These are phyloP conservation scores for Myiagra hebetior DNA, from an alignment of 2,113 vertebrate species.

Conservation along the genomic window DNA sequence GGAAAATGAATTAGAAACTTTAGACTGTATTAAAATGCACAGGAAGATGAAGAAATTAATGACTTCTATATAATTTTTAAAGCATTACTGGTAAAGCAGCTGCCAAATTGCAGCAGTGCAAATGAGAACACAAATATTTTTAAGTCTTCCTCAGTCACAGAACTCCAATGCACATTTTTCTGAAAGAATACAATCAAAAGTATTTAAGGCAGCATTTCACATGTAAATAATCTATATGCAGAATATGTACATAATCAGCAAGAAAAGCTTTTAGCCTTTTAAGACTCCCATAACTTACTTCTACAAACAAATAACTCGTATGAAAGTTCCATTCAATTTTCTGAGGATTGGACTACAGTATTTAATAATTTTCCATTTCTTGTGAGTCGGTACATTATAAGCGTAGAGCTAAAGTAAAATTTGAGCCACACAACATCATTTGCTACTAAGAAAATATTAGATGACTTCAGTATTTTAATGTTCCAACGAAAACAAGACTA, in stretches of 20 bases:
- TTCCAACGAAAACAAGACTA: constrained; percentile 9
- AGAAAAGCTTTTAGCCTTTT: constrained; percentile 3
- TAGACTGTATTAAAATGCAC: constrained; percentile 45
- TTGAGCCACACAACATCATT: neutral
- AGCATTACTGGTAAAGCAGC: neutral
- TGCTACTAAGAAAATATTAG: neutral
- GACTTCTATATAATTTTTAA: constrained; percentile 40
- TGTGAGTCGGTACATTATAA: neutral
- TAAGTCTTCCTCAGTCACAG: neutral
- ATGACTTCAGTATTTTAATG: constrained; percentile 22
- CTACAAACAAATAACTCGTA: neutral
- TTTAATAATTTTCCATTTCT: constrained; percentile 36
- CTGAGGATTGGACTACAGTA: neutral
- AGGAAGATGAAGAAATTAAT: constrained; percentile 44
- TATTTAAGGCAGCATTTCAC: neutral
- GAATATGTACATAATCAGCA: neutral
- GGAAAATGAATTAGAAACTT: constrained; percentile 46
- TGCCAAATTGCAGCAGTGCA: constrained; percentile 10
- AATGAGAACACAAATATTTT: constrained; percentile 48
- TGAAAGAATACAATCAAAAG: neutral
- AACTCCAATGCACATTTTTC: constrained; percentile 8
- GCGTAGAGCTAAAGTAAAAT: neutral
- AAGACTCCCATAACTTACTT: neutral
- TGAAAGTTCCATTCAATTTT: constrained; percentile 41
- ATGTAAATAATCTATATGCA: neutral